A percentile compares a stretch with the other conserved stretches of the same genome.
These are phyloP conservation scores for Platanista minor DNA, from an alignment of 2,113 vertebrate species.

Conservation along the genomic window DNA sequence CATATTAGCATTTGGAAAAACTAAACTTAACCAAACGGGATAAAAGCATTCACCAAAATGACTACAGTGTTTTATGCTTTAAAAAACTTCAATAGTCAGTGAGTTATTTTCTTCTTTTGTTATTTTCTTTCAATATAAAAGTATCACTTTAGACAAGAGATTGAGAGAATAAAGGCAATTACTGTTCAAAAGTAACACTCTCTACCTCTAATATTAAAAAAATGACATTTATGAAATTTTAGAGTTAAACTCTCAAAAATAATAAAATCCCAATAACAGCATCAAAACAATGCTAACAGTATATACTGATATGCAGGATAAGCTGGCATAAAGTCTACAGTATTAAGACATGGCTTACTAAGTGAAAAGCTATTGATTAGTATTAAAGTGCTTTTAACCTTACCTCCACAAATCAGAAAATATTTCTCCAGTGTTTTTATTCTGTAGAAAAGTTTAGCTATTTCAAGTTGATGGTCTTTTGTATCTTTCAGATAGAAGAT, in stretches of 20 bases:
- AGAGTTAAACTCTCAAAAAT: not conserved
- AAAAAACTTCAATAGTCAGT: not conserved
- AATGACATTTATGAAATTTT: constrained; percentile 17
- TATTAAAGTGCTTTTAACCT: not conserved
- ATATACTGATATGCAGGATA: not conserved
- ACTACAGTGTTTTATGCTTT: not conserved
- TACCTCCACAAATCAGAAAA: not conserved
- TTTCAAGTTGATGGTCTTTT: not conserved
- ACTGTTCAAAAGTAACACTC: not conserved
- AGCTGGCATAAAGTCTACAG: not conserved
- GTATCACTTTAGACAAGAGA: not conserved
- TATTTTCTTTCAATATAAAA: not conserved
- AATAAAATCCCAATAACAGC: not conserved
- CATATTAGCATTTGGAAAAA: not conserved
- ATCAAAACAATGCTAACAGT: not conserved
- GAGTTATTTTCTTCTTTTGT: not conserved
- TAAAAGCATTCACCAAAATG: not conserved
- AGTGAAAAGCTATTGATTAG: not conserved
- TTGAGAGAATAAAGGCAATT: not conserved
- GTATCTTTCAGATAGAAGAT: not conserved
- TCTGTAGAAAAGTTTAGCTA: not conserved
- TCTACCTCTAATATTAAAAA: not conserved
- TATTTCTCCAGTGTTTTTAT: not conserved
- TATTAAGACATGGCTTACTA: not conserved
- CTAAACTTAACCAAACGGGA: not conserved